Evolutionary conservation across 2,888 invertebrate species (phyloP).

Genomic region (Apamea crenata): DNA sequence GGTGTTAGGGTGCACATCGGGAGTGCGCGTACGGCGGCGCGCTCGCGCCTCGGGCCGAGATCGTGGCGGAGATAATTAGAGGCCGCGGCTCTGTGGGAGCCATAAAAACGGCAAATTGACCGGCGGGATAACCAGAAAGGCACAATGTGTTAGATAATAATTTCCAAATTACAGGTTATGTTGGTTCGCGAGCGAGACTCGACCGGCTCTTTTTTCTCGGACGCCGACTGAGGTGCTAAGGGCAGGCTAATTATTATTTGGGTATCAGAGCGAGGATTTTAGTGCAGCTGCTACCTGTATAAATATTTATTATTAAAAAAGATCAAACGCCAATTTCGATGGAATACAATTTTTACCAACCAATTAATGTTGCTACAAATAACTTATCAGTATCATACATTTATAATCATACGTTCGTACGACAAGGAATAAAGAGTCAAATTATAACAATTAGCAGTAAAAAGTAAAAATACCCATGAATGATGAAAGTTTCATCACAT

Average conservation of each 20-base stretch:
- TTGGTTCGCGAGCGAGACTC: slow-evolving; percentile 87
- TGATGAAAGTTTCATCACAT: not conserved
- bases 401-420: slow-evolving; percentile 39
- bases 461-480: not conserved
- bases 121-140: slow-evolving; percentile 91
- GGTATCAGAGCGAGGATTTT: slow-evolving; percentile 88
- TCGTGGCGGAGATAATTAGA: slow-evolving; percentile 90
- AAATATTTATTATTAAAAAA: slow-evolving; percentile 90
- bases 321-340: slow-evolving; percentile 87
- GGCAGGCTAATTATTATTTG: slow-evolving; percentile 90
- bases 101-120: slow-evolving; percentile 91
- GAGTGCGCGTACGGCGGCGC: slow-evolving; percentile 54
- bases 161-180: slow-evolving; percentile 90
- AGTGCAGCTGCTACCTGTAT: slow-evolving; percentile 90
- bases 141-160: slow-evolving; percentile 91
- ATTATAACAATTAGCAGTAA: slow-evolving; percentile 11
- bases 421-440: slow-evolving; percentile 38
- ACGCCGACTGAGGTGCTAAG: slow-evolving; percentile 89
- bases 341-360: slow-evolving; percentile 83
- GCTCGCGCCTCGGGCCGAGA: slow-evolving; percentile 85
- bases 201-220: slow-evolving; percentile 85
- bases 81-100: slow-evolving; percentile 89
- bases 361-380: slow-evolving; percentile 74
- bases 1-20: slow-evolving; percentile 65
- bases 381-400: slow-evolving; percentile 40